Conservation (phyloP, 2,888 invertebrate genomes). For the Drosophila paucipuncta region DNA sequence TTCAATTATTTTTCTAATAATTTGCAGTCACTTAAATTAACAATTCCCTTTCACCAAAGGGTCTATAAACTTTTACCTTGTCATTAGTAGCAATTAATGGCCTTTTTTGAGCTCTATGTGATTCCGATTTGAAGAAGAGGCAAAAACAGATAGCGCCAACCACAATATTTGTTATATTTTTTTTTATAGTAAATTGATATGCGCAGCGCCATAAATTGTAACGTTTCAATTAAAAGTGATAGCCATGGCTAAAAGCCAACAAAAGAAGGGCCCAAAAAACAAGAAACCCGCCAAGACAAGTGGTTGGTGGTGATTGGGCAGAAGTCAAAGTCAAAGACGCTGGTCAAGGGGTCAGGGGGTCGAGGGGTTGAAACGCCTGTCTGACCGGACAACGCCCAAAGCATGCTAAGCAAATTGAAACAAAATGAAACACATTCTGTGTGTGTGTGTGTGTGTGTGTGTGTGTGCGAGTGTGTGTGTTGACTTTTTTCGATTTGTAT, state of each 20-base stretch:
- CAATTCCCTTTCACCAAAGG: neutral
- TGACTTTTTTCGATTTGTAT: conserved; percentile 66
- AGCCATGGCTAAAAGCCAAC: conserved; percentile 41
- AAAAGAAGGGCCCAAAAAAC: conserved; percentile 1
- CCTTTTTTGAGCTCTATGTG: conserved; percentile 8
- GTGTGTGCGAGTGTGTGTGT: conserved; percentile 35
- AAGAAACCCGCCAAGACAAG: conserved; percentile 39
- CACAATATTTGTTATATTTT: conserved; percentile 13
- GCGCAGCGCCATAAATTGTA: conserved; percentile 37
- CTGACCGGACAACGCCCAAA: conserved; percentile 67
- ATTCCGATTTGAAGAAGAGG: conserved; percentile 5
- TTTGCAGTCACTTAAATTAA: neutral
- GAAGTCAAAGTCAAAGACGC: neutral
- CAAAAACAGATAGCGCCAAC: neutral
- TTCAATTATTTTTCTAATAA: neutral
- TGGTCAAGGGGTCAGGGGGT: conserved; percentile 6
- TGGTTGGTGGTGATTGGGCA: conserved; percentile 7
- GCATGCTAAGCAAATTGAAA: conserved; percentile 74
- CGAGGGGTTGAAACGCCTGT: conserved; percentile 13
- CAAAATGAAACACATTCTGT: conserved; percentile 59
- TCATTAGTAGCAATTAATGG: conserved; percentile 35
- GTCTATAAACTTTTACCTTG: neutral
- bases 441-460: conserved; percentile 17
- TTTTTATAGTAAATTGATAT: conserved; percentile 49
- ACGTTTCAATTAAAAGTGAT: conserved; percentile 69